These are phyloP conservation scores for Cacoxenus indagator DNA, from an alignment of 2,888 invertebrate genomes.

Conservation along the genomic window DNA sequence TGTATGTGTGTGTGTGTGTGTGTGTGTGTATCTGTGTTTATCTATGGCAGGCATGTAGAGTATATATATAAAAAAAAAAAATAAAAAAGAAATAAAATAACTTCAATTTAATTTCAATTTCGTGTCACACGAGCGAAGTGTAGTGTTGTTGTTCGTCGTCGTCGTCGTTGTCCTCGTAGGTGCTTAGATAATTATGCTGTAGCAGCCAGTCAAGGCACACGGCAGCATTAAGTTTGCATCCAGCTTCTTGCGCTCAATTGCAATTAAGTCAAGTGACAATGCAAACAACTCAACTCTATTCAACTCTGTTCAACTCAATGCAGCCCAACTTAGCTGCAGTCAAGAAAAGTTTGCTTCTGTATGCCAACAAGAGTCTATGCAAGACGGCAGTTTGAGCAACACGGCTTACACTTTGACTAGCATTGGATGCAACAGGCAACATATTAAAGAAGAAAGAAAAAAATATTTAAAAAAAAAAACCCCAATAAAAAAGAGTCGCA, in stretches of 20 bases:
- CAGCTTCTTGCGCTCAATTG: slow-evolving; percentile 37
- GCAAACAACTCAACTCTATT: slow-evolving; percentile 8
- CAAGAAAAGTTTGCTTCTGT: background rate
- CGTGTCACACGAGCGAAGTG: slow-evolving; percentile 51
- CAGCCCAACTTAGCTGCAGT: background rate
- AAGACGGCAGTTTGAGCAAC: background rate
- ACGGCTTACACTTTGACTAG: background rate
- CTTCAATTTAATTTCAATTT: slow-evolving; percentile 59
- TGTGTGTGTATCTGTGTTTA: slow-evolving; percentile 9
- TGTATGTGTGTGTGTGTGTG: slow-evolving; percentile 38
- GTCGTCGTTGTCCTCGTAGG: background rate
- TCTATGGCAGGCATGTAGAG: no score
- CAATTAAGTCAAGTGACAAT: slow-evolving; percentile 59
- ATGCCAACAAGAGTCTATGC: background rate
- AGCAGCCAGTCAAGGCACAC: slow-evolving; percentile 40
- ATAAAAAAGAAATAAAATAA: background rate
- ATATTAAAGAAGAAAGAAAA: slow-evolving; percentile 8
- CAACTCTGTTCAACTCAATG: background rate
- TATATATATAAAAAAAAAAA: slow-evolving; percentile 31
- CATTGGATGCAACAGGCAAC: slow-evolving; percentile 27
- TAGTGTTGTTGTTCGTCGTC: slow-evolving; percentile 15
- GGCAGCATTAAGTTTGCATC: slow-evolving; percentile 30
- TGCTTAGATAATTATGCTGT: slow-evolving; percentile 50
- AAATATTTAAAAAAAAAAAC: slow-evolving; percentile 24
- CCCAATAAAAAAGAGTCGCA: slow-evolving; percentile 23